These are phyloP conservation scores for Drosophila jambulina DNA, from an alignment of 1,140 invertebrate species.

Conservation along the genomic window DNA sequence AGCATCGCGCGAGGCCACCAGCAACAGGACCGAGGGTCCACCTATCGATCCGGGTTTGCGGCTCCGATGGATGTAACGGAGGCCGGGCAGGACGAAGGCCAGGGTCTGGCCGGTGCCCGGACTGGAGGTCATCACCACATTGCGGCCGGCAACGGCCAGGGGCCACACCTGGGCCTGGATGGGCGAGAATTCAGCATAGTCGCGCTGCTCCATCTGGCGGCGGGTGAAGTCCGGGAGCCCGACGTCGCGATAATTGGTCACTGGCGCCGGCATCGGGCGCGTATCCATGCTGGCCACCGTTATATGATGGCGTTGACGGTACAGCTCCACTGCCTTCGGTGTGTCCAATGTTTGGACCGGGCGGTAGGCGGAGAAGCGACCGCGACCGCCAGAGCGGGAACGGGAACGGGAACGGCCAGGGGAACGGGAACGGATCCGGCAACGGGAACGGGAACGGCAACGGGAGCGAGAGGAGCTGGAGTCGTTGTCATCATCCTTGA, in stretches of 20 bases:
- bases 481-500: neutral
- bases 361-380: neutral
- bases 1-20: conserved; percentile 96
- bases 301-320: conserved; percentile 5
- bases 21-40: conserved; percentile 93
- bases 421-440: neutral
- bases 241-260: neutral
- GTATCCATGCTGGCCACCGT: neutral
- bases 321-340: neutral
- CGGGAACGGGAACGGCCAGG: neutral
- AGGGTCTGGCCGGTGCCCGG: conserved; percentile 90
- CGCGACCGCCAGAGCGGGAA: neutral
- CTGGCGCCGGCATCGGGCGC: conserved; percentile 3
- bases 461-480: neutral
- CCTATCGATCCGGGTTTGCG: conserved; percentile 89
- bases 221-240: neutral
- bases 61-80: conserved; percentile 95
- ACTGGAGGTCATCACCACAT: conserved; percentile 87
- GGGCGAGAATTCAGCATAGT: conserved; percentile 91
- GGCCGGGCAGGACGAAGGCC: conserved; percentile 90
- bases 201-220: conserved; percentile 71
- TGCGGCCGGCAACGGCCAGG: conserved; percentile 93
- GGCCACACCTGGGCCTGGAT: conserved; percentile 95
- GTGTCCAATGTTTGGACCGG: neutral
- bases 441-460: neutral